These are phyloP conservation scores for Azorinus chamasolen DNA, from an alignment of 2,888 invertebrate genomes.

Conservation along the genomic window DNA sequence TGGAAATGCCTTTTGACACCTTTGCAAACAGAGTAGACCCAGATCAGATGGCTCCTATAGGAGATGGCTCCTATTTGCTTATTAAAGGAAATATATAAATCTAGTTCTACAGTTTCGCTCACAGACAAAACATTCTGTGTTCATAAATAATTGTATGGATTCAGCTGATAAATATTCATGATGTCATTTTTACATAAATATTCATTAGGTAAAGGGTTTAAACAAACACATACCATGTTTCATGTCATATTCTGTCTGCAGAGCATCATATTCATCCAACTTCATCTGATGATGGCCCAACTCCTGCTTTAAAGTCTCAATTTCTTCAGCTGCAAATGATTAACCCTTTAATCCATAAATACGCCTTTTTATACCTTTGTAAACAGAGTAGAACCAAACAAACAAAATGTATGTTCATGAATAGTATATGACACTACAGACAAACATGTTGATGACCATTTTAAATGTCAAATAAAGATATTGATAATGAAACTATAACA, in stretches of 20 bases:
- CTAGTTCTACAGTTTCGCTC: too few species aligned
- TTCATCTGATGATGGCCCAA: conserved; percentile 97
- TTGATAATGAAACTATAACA: too few species aligned
- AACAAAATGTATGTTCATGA: neutral
- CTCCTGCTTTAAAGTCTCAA: conserved; percentile 94
- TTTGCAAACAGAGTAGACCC: neutral
- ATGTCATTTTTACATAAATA: too few species aligned
- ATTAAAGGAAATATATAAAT: too few species aligned
- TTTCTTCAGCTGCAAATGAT: conserved; percentile 90
- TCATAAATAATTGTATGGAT: too few species aligned
- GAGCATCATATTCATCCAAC: conserved; percentile 94
- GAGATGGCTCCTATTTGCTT: too few species aligned
- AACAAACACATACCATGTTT: conserved; percentile 33
- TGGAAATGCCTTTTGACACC: too few species aligned
- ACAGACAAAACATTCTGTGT: too few species aligned
- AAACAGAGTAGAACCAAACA: neutral
- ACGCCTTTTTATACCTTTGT: neutral
- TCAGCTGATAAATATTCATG: too few species aligned
- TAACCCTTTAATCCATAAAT: neutral
- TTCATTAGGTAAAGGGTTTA: too few species aligned
- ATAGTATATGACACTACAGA: neutral
- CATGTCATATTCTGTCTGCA: conserved; percentile 89
- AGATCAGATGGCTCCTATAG: too few species aligned
- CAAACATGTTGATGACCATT: neutral
- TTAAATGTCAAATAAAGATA: too few species aligned